Evolutionary conservation across 2,888 invertebrate species (phyloP).

Genomic region (Drosophila austrosaltans): DNA sequence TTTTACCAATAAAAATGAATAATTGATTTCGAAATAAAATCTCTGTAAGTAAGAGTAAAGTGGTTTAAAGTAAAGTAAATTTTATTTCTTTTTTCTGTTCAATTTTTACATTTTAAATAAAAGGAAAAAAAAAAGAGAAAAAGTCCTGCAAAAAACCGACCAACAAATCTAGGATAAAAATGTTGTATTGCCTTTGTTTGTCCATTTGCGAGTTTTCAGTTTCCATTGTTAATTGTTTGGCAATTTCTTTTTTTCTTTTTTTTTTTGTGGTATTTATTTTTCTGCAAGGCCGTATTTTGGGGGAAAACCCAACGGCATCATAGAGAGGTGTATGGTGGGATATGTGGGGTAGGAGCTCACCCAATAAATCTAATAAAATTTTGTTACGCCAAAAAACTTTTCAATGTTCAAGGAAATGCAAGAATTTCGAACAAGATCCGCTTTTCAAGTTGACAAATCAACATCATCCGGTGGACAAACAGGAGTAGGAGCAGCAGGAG

Average conservation of each 20-base stretch:
- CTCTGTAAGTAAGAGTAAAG: no score
- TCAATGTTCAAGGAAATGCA: conserved; percentile 64
- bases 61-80: not conserved
- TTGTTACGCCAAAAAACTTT: conserved; percentile 29
- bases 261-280: not conserved
- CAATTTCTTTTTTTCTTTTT: conserved; percentile 24
- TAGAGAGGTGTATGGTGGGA: no score
- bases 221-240: conserved; percentile 51
- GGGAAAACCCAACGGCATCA: no score
- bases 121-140: not conserved
- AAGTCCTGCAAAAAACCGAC: not conserved
- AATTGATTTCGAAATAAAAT: not conserved
- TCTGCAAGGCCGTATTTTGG: conserved; percentile 5
- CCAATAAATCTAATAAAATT: conserved; percentile 59
- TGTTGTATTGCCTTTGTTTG: conserved; percentile 25
- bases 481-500: conserved; percentile 27
- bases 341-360: not conserved
- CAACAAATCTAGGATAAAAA: conserved; percentile 28
- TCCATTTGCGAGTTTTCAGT: conserved; percentile 38
- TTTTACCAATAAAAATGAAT: not conserved
- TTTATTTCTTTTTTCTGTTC: not conserved
- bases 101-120: not conserved
- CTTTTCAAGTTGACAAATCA: conserved; percentile 80
- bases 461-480: conserved; percentile 74
- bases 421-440: conserved; percentile 74